Evolutionary conservation across 1,140 invertebrate genomes (phyloP).

Genomic region (Aethina tumida): DNA sequence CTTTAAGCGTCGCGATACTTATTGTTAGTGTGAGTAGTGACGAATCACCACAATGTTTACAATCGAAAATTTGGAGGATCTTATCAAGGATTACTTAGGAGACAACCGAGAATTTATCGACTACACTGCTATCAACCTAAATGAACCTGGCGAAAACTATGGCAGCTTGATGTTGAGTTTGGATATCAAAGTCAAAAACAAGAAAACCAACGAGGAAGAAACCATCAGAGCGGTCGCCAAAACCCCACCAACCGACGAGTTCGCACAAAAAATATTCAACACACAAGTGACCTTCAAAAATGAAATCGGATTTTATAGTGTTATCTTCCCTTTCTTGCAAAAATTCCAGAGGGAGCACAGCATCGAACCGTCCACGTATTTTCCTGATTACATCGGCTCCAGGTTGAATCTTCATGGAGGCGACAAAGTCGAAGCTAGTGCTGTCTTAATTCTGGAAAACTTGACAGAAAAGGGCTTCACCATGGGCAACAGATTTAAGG

Average conservation of each 20-base stretch:
- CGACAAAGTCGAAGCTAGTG: constrained; percentile 25
- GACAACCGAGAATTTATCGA: constrained; percentile 4
- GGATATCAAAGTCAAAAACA: constrained; percentile 19
- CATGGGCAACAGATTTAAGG: constrained; percentile 9
- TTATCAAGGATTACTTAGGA: constrained; percentile 1
- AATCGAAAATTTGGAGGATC: constrained; percentile 5
- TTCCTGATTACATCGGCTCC: constrained; percentile 24
- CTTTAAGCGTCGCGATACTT: too few relatives aligned
- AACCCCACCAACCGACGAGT: constrained; percentile 33
- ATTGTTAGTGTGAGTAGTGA: too few relatives aligned
- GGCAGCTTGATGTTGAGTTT: constrained; percentile 45
- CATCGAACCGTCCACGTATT: constrained; percentile 14
- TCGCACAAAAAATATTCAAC: constrained; percentile 33
- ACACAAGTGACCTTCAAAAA: constrained; percentile 36
- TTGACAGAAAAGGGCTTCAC: constrained; percentile 26
- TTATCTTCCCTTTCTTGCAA: constrained; percentile 20
- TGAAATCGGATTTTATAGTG: constrained; percentile 27
- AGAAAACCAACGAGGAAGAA: constrained; percentile 16
- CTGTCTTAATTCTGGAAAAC: constrained; percentile 36
- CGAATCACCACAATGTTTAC: too few relatives aligned
- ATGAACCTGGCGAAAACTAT: constrained; percentile 49
- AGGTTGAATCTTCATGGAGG: constrained; percentile 21
- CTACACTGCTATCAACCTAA: constrained; percentile 29
- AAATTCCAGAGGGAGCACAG: constrained; percentile 22
- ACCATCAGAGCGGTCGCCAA: constrained; percentile 37